Conservation (phyloP, 2,888 invertebrate genomes). For the Ophion costatus region DNA sequence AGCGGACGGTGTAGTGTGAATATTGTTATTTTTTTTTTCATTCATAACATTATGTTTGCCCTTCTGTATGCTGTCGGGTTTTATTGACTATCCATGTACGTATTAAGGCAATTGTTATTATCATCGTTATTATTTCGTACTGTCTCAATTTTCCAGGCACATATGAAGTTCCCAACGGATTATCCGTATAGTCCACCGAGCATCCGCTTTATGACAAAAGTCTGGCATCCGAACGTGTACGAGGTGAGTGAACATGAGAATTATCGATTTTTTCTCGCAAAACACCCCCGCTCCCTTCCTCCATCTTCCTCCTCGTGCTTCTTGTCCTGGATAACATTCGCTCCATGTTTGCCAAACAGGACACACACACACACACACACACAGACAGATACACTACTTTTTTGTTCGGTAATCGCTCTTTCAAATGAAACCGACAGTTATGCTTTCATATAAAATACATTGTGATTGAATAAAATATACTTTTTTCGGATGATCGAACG, state of each 20-base stretch:
- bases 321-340: conserved; percentile 40
- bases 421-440: too few species aligned
- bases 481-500: too few species aligned
- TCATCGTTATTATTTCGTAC: neutral
- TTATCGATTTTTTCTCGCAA: conserved; percentile 71
- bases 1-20: too few species aligned
- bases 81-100: neutral
- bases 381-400: too few species aligned
- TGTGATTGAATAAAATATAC: too few species aligned
- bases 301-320: conserved; percentile 40
- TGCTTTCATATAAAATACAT: too few species aligned
- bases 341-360: conserved; percentile 10
- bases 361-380: too few species aligned
- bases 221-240: conserved; percentile 99
- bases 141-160: conserved; percentile 90
- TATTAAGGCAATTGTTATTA: neutral
- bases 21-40: too few species aligned
- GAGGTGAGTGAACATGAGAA: conserved; percentile 90
- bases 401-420: too few species aligned
- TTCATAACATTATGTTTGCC: too few species aligned
- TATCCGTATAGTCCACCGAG: conserved; percentile 99
- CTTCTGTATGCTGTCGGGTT: neutral
- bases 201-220: conserved; percentile 98
- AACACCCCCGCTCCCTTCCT: conserved; percentile 46
- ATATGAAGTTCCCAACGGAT: conserved; percentile 99